A percentile compares a stretch with the other conserved stretches of the same genome.
phyloP scores from a whole-genome alignment of 2,888 invertebrate species.

The Mimas tiliae region DNA sequence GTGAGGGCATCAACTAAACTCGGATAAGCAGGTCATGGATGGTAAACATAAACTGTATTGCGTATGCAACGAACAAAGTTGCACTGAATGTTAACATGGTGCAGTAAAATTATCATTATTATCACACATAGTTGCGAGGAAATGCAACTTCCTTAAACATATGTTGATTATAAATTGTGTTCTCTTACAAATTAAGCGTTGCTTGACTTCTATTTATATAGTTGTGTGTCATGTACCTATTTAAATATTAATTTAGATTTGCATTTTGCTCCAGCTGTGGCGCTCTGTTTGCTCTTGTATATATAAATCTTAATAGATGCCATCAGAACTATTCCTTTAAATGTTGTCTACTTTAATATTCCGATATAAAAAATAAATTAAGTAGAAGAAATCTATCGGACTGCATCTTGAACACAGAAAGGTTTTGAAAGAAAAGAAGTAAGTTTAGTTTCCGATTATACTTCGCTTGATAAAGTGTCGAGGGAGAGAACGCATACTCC shows the following conservation, averaged over 20 bases:
- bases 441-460: no score
- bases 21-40: conserved; percentile 67
- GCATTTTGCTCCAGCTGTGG: not conserved
- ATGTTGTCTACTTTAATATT: no score
- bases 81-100: conserved; percentile 27
- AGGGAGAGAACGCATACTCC: no score
- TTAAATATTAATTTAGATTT: not conserved
- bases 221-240: not conserved
- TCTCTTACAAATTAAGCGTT: not conserved
- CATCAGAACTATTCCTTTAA: no score
- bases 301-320: no score
- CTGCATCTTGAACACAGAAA: no score
- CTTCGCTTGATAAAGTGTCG: no score
- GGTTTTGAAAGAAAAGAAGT: no score
- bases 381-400: no score
- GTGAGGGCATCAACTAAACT: conserved; percentile 35
- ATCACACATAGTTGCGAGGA: conserved; percentile 40
- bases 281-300: not conserved
- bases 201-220: conserved; percentile 2
- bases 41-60: conserved; percentile 48
- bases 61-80: conserved; percentile 31
- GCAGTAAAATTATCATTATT: conserved; percentile 37
- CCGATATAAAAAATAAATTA: no score
- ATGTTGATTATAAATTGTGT: conserved; percentile 9
- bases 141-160: conserved; percentile 40